phyloP scores from a whole-genome alignment of 2,888 invertebrate genomes.

The Poecilus cupreus region DNA sequence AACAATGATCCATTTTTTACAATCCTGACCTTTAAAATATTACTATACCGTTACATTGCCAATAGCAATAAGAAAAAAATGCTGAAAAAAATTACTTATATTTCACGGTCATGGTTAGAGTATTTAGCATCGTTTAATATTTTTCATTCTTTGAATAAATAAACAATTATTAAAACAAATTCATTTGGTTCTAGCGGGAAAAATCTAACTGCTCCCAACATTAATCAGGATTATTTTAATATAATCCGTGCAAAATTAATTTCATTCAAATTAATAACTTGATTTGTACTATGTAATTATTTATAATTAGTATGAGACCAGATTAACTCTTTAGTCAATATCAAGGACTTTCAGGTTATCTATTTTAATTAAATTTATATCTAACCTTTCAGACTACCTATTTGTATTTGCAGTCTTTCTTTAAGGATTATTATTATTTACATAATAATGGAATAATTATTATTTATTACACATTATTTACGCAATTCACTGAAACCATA shows the following conservation, averaged over 20 bases:
- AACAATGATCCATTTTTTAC: slow-evolving; percentile 52
- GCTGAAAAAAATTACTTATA: not conserved
- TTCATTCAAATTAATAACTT: slow-evolving; percentile 29
- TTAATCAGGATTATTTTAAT: slow-evolving; percentile 32
- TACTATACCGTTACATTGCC: slow-evolving; percentile 42
- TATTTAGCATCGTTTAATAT: slow-evolving; percentile 10
- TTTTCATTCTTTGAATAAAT: slow-evolving; percentile 13
- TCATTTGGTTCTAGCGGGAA: not conserved
- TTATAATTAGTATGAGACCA: slow-evolving; percentile 26
- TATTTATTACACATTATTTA: not conserved
- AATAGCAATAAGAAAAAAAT: slow-evolving; percentile 24
- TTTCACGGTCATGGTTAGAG: slow-evolving; percentile 11
- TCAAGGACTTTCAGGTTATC: slow-evolving; percentile 10
- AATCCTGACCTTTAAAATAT: slow-evolving; percentile 47
- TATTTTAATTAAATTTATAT: slow-evolving; percentile 11
- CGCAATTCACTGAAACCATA: not conserved
- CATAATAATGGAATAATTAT: not conserved
- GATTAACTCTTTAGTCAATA: slow-evolving; percentile 22
- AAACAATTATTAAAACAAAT: slow-evolving; percentile 22
- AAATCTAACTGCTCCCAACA: slow-evolving; percentile 19
- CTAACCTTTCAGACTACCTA: not conserved
- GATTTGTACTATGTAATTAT: slow-evolving; percentile 37
- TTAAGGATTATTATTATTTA: slow-evolving; percentile 15
- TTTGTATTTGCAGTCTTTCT: not conserved
- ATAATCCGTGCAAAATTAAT: slow-evolving; percentile 38